Evolutionary conservation across 2,888 invertebrate genomes (phyloP).

Genomic region (Xylota segnis): DNA sequence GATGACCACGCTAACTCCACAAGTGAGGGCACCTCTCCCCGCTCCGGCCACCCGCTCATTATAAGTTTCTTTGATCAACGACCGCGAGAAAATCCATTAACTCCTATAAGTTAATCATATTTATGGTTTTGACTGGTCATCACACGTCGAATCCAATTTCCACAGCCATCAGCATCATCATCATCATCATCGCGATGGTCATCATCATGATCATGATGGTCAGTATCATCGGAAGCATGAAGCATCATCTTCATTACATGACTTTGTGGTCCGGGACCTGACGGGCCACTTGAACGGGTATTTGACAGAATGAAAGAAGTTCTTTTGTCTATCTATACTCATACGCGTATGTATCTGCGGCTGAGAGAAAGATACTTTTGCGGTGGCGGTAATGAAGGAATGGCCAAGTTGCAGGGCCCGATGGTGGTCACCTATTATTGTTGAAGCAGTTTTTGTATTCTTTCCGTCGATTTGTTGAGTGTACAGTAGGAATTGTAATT

Average conservation of each 20-base stretch:
- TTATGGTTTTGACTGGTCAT: constrained; percentile 77
- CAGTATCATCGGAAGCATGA: constrained; percentile 63
- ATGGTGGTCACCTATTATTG: constrained; percentile 66
- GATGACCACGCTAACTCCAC: constrained; percentile 23
- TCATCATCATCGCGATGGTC: constrained; percentile 40
- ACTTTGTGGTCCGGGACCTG: constrained; percentile 74
- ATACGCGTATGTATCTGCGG: not conserved
- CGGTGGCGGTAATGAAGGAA: constrained; percentile 58
- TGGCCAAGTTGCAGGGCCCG: constrained; percentile 34
- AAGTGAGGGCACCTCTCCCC: not conserved
- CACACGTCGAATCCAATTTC: constrained; percentile 76
- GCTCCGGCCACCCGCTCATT: constrained; percentile 61
- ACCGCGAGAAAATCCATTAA: constrained; percentile 74
- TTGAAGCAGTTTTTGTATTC: constrained; percentile 37
- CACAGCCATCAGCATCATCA: constrained; percentile 70
- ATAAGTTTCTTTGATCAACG: constrained; percentile 71
- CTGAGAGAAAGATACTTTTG: constrained; percentile 17
- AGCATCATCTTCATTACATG: constrained; percentile 75
- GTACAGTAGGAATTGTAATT: constrained; percentile 68
- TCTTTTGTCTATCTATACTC: constrained; percentile 66
- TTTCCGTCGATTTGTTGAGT: constrained; percentile 51
- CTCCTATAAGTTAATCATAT: constrained; percentile 76
- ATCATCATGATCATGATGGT: constrained; percentile 17
- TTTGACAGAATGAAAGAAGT: constrained; percentile 66
- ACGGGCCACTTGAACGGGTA: constrained; percentile 62